Percentiles rank a stretch among this genome's conserved stretches.
Conservation (phyloP, 2,113 vertebrate genomes). For the Macrotis lagotis region DNA sequence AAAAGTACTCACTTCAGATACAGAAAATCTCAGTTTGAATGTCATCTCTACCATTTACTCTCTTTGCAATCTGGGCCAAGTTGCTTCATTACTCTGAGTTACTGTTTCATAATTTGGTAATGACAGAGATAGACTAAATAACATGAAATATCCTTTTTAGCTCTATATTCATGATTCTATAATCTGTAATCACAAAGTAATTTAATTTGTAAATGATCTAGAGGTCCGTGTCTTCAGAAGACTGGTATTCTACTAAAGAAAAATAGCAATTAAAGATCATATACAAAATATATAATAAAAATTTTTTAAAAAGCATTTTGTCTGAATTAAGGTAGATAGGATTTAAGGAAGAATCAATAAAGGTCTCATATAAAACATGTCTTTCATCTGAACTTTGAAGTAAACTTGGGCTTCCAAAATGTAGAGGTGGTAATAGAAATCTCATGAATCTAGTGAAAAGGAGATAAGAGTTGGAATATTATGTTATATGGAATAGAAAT, state of each 20-base stretch:
- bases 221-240: neutral
- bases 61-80: neutral
- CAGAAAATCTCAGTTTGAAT: neutral
- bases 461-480: neutral
- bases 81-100: neutral
- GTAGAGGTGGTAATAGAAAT: too few relatives aligned
- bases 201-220: neutral
- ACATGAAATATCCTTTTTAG: neutral
- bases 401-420: neutral
- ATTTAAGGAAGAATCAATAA: neutral
- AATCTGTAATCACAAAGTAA: neutral
- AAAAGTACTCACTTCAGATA: neutral
- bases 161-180: neutral
- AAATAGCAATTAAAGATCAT: neutral
- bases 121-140: neutral
- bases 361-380: neutral
- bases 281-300: neutral
- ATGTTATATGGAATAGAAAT: neutral
- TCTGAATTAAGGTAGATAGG: neutral
- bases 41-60: neutral
- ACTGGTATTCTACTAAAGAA: neutral
- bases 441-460: neutral
- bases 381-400: neutral
- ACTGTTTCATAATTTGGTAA: neutral
- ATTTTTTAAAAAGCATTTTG: fast-evolving